Evolutionary conservation across 2,113 vertebrate genomes (phyloP), one percentile per base, ranked within the genome.

Genomic region (Bombycilla garrulus): DNA sequence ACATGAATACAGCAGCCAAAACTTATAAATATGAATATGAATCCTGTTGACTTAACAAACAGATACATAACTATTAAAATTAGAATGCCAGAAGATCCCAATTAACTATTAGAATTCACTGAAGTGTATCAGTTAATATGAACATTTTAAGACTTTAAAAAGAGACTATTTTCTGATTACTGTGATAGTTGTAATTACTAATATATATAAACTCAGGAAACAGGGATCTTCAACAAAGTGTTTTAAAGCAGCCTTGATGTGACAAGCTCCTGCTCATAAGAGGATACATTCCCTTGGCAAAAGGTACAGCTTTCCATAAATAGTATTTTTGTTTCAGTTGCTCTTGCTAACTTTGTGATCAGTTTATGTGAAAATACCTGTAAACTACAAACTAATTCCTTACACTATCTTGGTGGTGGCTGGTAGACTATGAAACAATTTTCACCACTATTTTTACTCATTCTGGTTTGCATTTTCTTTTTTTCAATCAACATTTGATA

Each of bases 331-430:
- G 3, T 11, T 81, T 54, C 35, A 64, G 20, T 51, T 81, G 2
- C 28, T 20, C 21, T 64, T 1, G 0, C 6, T 62, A 74, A 9
- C 16, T 47, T 36, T 47, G 13, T 28, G 22, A 40, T 56, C 0
- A 1, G 31, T 79, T 64, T n/a, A 38, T 29, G 47, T 7, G 9
- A 66, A 67, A 84, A 65, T n/a, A 42, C 26, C 7, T 51, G 15
- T 18, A 72, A 77, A n/a, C 48, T 53, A 54, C 11, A 69, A 70
- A 81, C 16, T 24, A 86, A 79, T 24, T 45, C 20, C 40, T 74
- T 40, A 38, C 4, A 13, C 2, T 28, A 24, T 54, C 81, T 70
- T 67, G 4, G 19, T 47, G 18, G 62, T 47, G 90, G 11, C 4
- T 81, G 25, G 78, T 13, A 45, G 25, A 57, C n/a, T 22, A 11